These are phyloP conservation scores for Uromys caudimaculatus DNA, from an alignment of 2,797 vertebrate species.

Conservation along the genomic window DNA sequence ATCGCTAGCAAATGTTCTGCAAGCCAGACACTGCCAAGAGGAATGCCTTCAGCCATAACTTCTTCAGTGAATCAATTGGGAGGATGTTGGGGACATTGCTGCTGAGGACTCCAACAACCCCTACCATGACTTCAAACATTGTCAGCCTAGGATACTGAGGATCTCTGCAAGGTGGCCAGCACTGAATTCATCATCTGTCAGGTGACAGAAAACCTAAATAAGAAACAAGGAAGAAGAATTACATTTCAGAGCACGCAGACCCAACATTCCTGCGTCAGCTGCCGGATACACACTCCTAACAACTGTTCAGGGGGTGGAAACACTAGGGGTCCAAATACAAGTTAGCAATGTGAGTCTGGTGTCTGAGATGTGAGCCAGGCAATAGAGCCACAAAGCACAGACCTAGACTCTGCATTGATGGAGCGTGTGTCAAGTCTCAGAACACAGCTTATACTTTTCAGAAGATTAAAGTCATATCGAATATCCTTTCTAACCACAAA, in stretches of 20 bases:
- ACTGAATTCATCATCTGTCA: neutral
- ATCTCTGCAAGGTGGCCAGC: neutral
- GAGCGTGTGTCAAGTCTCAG: neutral
- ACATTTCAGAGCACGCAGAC: neutral
- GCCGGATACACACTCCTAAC: neutral
- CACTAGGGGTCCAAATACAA: too few species aligned
- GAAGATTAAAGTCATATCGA: neutral
- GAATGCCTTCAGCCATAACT: neutral
- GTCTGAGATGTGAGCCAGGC: too few species aligned
- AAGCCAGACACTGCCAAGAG: neutral
- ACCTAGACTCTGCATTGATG: too few species aligned
- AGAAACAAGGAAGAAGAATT: neutral
- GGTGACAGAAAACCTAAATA: neutral
- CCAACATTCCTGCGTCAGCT: neutral
- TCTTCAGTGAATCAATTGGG: neutral
- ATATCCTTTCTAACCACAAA: neutral
- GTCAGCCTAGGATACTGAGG: neutral
- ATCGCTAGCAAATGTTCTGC: neutral
- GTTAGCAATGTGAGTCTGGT: too few species aligned
- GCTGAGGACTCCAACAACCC: neutral
- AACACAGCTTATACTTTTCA: neutral
- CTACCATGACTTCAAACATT: neutral
- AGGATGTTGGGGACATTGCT: neutral
- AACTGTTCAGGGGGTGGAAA: neutral
- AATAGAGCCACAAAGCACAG: too few species aligned